Evolutionary conservation across 2,888 invertebrate species (phyloP), one percentile per base, ranked within the genome.

Genomic region (Drosophila niveifrons): DNA sequence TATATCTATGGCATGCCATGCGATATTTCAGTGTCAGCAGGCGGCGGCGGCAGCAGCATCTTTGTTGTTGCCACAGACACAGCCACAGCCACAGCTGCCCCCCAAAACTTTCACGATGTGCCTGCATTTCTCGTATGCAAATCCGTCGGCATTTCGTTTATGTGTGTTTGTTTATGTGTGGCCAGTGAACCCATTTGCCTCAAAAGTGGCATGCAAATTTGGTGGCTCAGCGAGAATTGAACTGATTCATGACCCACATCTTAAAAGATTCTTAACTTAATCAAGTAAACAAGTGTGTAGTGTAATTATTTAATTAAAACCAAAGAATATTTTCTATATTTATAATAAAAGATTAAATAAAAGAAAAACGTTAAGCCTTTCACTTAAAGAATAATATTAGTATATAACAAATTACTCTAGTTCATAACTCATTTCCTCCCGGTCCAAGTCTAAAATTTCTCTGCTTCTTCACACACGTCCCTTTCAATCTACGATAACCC

Each of bases 1-100:
- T 23, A 23, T 23, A 23, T 23, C 3, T 36, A 11, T 10, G 72
- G 72, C 43, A 13, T 15, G 17, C 17, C 9, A 43, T 18, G 61
- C 73, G 75, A 77, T 67, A 69, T 81, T 81, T 80, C 84, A 84
- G 81, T 85, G 86, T 81, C 86, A 88, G 75, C 79, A 72, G 66
- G 28, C 28, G 28, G 61, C 66, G 34, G 78, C 75, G 66, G 28
- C 28, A 17, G 61, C 66, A 41, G 78, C 75, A 78, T 78, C 77
- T 78, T 75, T 69, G 78, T 61, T 77, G 71, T 59, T 72, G 62
- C 51, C 73, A 53, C 68, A 51, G 18, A 10, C 63, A 48, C 29
- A 31, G 15, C 57, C 43, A 28, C 43, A 53, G 23, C 43, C 15
- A 44, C 61, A 31, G 31, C 52, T 29, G 41, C 59, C 28, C 11